Base-by-base conservation (phyloP, 2,888 invertebrate genomes). In the Sylvicola fuscatus region DNA sequence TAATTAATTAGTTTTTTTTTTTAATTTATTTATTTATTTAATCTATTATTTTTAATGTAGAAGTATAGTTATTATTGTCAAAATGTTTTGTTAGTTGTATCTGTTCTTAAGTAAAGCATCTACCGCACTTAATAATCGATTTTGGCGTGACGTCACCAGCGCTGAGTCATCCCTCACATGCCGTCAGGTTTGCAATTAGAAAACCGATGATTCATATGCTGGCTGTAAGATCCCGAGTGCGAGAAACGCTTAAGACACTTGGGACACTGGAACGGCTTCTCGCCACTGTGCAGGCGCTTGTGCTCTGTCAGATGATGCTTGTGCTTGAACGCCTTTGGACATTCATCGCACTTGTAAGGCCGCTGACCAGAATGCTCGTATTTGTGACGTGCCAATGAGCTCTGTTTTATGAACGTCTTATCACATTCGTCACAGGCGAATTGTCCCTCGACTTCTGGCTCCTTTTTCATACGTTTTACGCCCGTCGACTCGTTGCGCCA, bases 331-430 rank as follows among this genome's bases (percentile, higher is more conserved):
- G 98, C 97, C 58, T 95, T 98, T 30, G 83, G 75, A 60, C 98
- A 98, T 51, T 89, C 81, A 58, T 86, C 75, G 62, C 98, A 98
- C 61, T 92, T 87, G 67, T 98, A 92, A 21, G 98, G 98, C 43
- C 98, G 78, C 63, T 93, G 93, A 97, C 98, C 98, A 66, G 97
- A 98, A 70, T 98, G 98, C 69, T 98, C 98, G 58, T 98, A 98
- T 68, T 95, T 97, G 64, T 99, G 98, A 50, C 98, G 71, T 37
- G 97, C 93, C 48, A 98, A 70, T 35, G 95, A 97, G 60, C 95
- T 95, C 61, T 95, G 97, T 59, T 98, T 98, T 47, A 87, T 87
- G 60, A 98, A 99, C 42, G 92, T 83, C 61, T 99, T 98, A 65
- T 98, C 97, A 63, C 98, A 98, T 59, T 92, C 92, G 62, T 98